phyloP scores from a whole-genome alignment of 2,113 vertebrate species.

The Proterorhinus semilunaris region DNA sequence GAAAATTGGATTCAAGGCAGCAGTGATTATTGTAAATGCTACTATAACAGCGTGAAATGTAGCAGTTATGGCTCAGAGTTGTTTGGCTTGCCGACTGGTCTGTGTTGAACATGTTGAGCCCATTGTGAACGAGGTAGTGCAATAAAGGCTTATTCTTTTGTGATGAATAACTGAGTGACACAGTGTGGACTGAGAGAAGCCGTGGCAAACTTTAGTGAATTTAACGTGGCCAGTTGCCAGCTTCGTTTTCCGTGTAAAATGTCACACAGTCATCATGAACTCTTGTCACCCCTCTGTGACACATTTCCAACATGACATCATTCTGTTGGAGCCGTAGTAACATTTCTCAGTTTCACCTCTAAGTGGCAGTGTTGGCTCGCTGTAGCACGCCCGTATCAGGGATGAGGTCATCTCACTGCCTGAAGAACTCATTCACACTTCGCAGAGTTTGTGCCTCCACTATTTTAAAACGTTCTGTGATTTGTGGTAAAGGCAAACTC shows the following conservation, averaged over 20 bases:
- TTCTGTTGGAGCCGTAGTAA: constrained; percentile 48
- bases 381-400: neutral
- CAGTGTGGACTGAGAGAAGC: constrained; percentile 46
- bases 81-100: neutral
- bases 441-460: constrained; percentile 23
- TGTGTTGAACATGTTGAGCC: constrained; percentile 9
- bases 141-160: neutral
- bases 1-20: constrained; percentile 39
- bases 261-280: neutral
- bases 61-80: constrained; percentile 10
- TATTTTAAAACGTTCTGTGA: neutral
- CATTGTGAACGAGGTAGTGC: neutral
- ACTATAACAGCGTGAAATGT: constrained; percentile 41
- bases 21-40: constrained; percentile 47
- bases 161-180: constrained; percentile 16
- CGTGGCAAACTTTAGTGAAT: constrained; percentile 32
- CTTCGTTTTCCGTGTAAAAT: neutral
- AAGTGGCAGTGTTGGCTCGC: constrained; percentile 68
- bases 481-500: neutral
- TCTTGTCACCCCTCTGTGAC: constrained; percentile 29
- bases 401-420: constrained; percentile 71
- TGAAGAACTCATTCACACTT: constrained; percentile 50
- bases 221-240: constrained; percentile 59
- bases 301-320: constrained; percentile 65
- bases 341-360: constrained; percentile 36